Conservation (phyloP, 2,888 invertebrate species). For the Erpobdella octoculata region DNA sequence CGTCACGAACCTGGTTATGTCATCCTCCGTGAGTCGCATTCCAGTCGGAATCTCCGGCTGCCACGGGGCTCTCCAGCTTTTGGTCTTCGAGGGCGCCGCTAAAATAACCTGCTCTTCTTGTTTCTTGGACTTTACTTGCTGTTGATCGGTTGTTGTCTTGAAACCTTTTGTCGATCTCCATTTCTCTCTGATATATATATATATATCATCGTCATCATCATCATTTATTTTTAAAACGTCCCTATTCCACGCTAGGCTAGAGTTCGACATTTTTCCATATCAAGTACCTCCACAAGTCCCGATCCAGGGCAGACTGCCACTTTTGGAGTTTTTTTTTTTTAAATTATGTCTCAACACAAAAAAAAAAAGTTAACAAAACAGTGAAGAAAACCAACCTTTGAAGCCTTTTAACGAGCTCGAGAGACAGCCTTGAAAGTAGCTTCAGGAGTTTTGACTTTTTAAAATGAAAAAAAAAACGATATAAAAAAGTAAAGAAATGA, state of each 20-base stretch:
- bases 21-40: conserved; percentile 68
- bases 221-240: too few relatives aligned
- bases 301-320: too few relatives aligned
- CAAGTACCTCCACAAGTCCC: too few relatives aligned
- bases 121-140: too few relatives aligned
- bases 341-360: not conserved
- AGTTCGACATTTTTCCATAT: too few relatives aligned
- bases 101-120: too few relatives aligned
- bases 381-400: conserved; percentile 11
- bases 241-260: too few relatives aligned
- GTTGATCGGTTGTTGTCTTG: not conserved
- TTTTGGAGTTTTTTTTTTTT: too few relatives aligned
- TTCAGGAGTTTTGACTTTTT: not conserved
- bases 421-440: conserved; percentile 2
- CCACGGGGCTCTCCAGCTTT: too few relatives aligned
- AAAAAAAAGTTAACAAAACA: too few relatives aligned
- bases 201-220: too few relatives aligned
- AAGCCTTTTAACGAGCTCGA: conserved; percentile 17
- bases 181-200: not conserved
- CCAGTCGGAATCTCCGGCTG: conserved; percentile 63
- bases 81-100: too few relatives aligned
- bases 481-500: not conserved
- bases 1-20: conserved; percentile 72
- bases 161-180: not conserved
- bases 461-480: not conserved